Base-by-base conservation (phyloP, 2,113 vertebrate genomes). In the Pachycephala philippinensis region DNA sequence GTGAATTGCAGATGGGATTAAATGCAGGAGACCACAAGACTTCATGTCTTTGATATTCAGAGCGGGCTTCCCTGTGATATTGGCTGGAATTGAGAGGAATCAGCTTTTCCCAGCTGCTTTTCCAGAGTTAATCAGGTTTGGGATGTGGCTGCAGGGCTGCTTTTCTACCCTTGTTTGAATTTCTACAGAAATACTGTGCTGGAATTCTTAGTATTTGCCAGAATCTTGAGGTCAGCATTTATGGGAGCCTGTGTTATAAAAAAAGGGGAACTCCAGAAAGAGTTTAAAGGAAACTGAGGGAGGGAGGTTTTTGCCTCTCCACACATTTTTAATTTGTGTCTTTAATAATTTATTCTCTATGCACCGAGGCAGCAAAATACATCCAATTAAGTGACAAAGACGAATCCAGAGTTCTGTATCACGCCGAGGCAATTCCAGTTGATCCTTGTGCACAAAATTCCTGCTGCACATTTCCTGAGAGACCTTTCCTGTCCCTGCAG, bases 401-500 rank as follows among this genome's bases (percentile, higher is more conserved):
- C 61, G 31, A 68, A 44, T 35, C 13, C 53, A 37, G 64, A 10
- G 33, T 52, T 87, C 9, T 3, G 10, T 8, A 13, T 50, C 61
- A 31, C 45, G 5, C 13, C 24, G 5, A 33, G 76, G 24, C 56
- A 18, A 50, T 88, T 40, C 40, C 40, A 44, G 11, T 3, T 49
- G 66, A 31, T 79, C 23, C 7, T 63, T 18, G 4, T 0, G 11
- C 23, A 56, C 15, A 66, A 8, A 9, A n/a, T 5, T 28, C 35
- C 79, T 68, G 53, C 49, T 68, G 21, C n/a, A 2, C 12, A 0
- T 35, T 22, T 44, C 30, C 79, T 92, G 80, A 95, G 10, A 63
- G 35, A 26, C 40, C 31, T 75, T 71, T 49, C 82, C 93, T 92
- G 15, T 53, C 90, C 24, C 37, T 96, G 47, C 95, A 99, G 99